Evolutionary conservation across 2,797 vertebrate genomes (phyloP), one percentile per base, ranked within the genome.

Genomic region (Rhinichthys osculus): DNA sequence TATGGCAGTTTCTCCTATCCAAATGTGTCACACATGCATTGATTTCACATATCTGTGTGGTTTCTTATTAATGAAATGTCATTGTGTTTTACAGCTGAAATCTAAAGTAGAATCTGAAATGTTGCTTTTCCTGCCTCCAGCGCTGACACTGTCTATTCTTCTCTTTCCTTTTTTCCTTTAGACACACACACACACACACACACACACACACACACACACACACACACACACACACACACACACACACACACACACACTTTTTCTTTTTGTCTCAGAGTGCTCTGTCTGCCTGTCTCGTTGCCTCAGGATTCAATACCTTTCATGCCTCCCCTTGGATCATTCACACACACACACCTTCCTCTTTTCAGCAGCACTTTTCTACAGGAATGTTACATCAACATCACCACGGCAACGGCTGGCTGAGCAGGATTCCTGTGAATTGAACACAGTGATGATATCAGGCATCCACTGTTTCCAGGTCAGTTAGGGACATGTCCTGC

Each of bases 351-450:
- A 62, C 80, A 52, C 71, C 33, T 27, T 52, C 11, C 64, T 78
- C 47, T 70, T 57, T 47, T 62, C 52, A 27, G 38, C 40, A 33
- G 76, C 66, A 72, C 83, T 71, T 72, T 85, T 79, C 35, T 62
- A 71, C 83, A 79, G 93, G 92, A 93, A 93, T 91, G 90, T 89
- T 89, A 91, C 88, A 79, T 87, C 91, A 83, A 89, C 92, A 92
- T 94, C 85, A 85, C 93, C 94, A 93, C 90, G 92, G 93, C 93
- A 94, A 94, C 93, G 87, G 90, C 92, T 92, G 92, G 89, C 90
- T 83, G 87, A 85, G 84, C 35, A 14, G 85, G 89, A 84, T 90
- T 89, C 81, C 84, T 50, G 88, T 42, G 82, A 85, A 79, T 87
- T 87, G 78, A 78, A 62, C 50, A 90, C 87, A 88, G 91, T 88